Base-by-base conservation (phyloP, 1,140 invertebrate species). In the Berghia stephanieae region DNA sequence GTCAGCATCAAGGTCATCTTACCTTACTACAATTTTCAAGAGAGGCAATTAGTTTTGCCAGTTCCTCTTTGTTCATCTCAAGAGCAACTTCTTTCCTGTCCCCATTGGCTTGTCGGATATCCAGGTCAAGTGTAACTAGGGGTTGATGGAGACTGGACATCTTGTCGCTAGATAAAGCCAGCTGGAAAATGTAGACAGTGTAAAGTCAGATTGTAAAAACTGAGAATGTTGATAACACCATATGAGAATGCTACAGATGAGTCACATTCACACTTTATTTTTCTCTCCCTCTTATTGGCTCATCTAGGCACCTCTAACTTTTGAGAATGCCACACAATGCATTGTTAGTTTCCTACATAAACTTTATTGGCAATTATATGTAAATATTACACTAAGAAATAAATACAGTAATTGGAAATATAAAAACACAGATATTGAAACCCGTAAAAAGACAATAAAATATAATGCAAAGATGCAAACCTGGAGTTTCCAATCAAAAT, bases 401-500 rank as follows among this genome's bases (percentile, higher is more conserved):
- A n/a, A n/a, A n/a, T n/a, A n/a, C n/a, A n/a, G n/a, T n/a, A n/a
- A n/a, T n/a, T n/a, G n/a, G n/a, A n/a, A n/a, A n/a, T n/a, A n/a
- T n/a, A n/a, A n/a, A n/a, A n/a, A n/a, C n/a, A n/a, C n/a, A n/a
- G n/a, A n/a, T n/a, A n/a, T n/a, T n/a, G n/a, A n/a, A n/a, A n/a
- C n/a, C n/a, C n/a, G n/a, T n/a, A n/a, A n/a, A 44, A 27, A 60
- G 21, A 49, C 42, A 69, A 73, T 13, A 75, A 27, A 44, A 72
- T 68, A 43, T 10, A 34, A 10, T 27, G 63, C 34, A 49, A 24
- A 42, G 57, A 36, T n/a, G 44, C 72, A 57, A 74, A 87, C 87
- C 81, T 87, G 86, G 24, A 88, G 72, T 78, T 87, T 81, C 87
- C 87, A 88, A 75, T 88, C 87, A 84, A 88, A 88, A 77, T 88